Evolutionary conservation across 2,888 invertebrate genomes (phyloP).

Genomic region (Heliconius erato): DNA sequence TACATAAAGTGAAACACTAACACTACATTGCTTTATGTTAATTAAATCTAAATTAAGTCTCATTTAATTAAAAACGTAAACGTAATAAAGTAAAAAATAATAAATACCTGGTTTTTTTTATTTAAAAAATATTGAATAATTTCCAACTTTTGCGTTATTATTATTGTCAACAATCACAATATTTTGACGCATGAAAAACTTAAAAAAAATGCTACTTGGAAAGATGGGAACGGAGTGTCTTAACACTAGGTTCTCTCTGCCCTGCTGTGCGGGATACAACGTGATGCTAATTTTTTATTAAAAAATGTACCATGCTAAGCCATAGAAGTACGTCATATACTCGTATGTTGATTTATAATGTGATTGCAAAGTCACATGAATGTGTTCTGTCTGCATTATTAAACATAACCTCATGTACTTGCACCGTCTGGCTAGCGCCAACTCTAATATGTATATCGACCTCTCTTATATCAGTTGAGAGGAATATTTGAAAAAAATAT

Average conservation of each 20-base stretch:
- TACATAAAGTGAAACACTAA: background rate
- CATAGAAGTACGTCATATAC: background rate
- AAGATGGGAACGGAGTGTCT: too few species aligned
- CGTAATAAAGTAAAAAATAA: background rate
- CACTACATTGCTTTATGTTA: slow-evolving; percentile 9
- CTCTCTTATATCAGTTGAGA: slow-evolving; percentile 27
- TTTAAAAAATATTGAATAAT: background rate
- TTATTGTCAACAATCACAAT: too few species aligned
- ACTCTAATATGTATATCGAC: slow-evolving; percentile 28
- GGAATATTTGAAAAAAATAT: background rate
- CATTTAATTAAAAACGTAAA: background rate
- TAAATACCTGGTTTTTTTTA: background rate
- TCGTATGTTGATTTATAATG: slow-evolving; percentile 19
- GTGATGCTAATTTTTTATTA: background rate
- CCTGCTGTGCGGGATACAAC: too few species aligned
- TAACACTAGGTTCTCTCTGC: too few species aligned
- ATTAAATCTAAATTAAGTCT: background rate
- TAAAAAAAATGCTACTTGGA: too few species aligned
- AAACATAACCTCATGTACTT: slow-evolving; percentile 41
- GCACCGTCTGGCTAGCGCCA: slow-evolving; percentile 35
- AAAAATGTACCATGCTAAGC: background rate
- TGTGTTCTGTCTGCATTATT: slow-evolving; percentile 47
- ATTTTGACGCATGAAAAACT: too few species aligned
- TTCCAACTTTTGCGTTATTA: too few species aligned
- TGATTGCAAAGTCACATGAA: slow-evolving; percentile 43